Evolutionary conservation across 2,888 invertebrate species (phyloP), one percentile per base, ranked within the genome.

Genomic region (Leptinotarsa tumamoca): DNA sequence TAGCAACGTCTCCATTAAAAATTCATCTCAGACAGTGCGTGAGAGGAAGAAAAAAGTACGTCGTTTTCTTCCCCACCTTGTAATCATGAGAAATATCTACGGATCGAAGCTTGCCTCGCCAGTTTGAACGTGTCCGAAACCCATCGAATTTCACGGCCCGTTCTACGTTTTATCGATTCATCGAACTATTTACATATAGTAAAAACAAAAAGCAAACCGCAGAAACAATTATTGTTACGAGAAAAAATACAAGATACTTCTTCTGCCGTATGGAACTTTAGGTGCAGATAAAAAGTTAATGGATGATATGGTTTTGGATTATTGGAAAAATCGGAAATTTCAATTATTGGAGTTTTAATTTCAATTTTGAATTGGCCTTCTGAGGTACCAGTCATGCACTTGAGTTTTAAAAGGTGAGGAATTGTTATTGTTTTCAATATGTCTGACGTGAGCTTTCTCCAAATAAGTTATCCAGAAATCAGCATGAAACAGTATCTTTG

Each of bases 61-160:
- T 23, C 14, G 68, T 50, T 52, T 49, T 21, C 54, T 54, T 67
- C 52, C 67, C 67, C 54, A 43, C 49, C 43, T 56, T n/a, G n/a
- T 67, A 72, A 67, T 72, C 56, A 72, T 67, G 72, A 72, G 72
- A 72, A 72, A 72, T 56, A 67, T 52, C 54, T 69, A 18, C n/a
- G 54, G 56, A 72, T 72, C 50, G 50, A 43, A 72, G 67, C 58
- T 23, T 21, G 67, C 63, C 63, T 43, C 33, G 71, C 27, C 51
- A 33, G 63, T 71, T 23, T 51, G 72, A 75, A 66, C 75, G 76
- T 70, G 72, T 70, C 76, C 68, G 76, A 73, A 73, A 67, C 76
- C 63, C 66, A 76, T 76, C 63, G 71, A 71, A 76, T 76, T 76
- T 73, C 61, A 76, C 69, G 76, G 76, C 50, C 50, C 33, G 52